These are phyloP conservation scores for Pseudobourletiella spinata DNA, from an alignment of 1,140 invertebrate species.

Conservation along the genomic window DNA sequence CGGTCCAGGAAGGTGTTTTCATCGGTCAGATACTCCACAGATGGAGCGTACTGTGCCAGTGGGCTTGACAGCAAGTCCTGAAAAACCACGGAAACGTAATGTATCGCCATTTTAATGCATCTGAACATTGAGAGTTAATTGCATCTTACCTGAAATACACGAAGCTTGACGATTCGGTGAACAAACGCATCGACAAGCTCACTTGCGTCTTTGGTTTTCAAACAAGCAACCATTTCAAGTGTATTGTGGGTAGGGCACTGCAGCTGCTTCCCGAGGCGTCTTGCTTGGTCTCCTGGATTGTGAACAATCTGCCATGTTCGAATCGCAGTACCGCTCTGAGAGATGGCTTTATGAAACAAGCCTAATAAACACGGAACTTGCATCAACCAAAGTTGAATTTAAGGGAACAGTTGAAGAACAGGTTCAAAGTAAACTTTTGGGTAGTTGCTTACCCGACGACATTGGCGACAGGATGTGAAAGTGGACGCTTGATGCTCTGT, in stretches of 20 bases:
- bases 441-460: conserved; percentile 31
- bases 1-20: conserved; percentile 12
- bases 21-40: not conserved
- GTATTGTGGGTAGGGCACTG: conserved; percentile 7
- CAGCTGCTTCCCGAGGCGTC: not conserved
- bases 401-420: not conserved
- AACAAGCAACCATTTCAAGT: conserved; percentile 14
- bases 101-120: too few relatives aligned
- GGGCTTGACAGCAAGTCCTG: conserved; percentile 10
- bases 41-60: not conserved
- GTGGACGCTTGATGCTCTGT: conserved; percentile 39
- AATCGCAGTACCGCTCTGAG: conserved; percentile 18
- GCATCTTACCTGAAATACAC: too few relatives aligned
- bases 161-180: conserved; percentile 17
- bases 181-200: conserved; percentile 13
- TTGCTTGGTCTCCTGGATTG: not conserved
- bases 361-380: not conserved
- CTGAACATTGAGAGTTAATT: too few relatives aligned
- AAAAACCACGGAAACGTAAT: too few relatives aligned
- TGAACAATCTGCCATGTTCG: not conserved
- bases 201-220: conserved; percentile 9
- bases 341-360: conserved; percentile 26
- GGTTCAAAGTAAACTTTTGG: too few relatives aligned
- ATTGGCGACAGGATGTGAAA: conserved; percentile 11
- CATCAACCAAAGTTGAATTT: not conserved